Base-by-base conservation (phyloP, 2,888 invertebrate genomes). In the Tridacna crocea region DNA sequence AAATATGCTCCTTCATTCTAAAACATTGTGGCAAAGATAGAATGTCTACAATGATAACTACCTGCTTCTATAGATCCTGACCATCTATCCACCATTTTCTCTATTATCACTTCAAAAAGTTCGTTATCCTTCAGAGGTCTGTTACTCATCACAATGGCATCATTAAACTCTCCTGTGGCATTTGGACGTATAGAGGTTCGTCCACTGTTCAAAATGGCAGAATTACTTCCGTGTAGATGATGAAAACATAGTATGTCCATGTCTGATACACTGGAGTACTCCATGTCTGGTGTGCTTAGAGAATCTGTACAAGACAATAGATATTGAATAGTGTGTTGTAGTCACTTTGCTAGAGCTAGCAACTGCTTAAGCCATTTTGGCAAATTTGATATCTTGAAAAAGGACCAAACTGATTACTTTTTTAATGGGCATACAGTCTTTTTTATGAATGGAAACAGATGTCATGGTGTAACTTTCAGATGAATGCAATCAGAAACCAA, bases 31-130 rank as follows among this genome's bases (percentile, higher is more conserved):
- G 8, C 36, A 36, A 36, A 36, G 36, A 8, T 8, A 36, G 36
- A 36, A 36, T 36, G 2, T 36, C 36, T 36, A 36, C 36, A 36
- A 8, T 36, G 1, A 55, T 19, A 86, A 91, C 89, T 92, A 55
- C 98, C 98, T 90, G 98, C 97, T 95, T 98, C 98, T 76, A 98
- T 96, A 84, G 98, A 97, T 10, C 98, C 98, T 17, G 97, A 97
- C 98, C 98, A 98, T 85, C 98, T 96, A 89, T 97, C 98, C 22
- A 98, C 97, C 96, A 98, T 97, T 91, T 96, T 97, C 93, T 98
- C 98, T 72, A 99, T 96, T 72, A 96, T 96, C 36, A 99, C 96
- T 94, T 99, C 98, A 94, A 99, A 99, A 94, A 99, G 96, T 94
- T 99, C 98, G 70, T 97, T 97, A 91, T 98, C 97, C 26, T 97